Conservation (phyloP, 2,113 vertebrate species). For the Polypterus senegalus region DNA sequence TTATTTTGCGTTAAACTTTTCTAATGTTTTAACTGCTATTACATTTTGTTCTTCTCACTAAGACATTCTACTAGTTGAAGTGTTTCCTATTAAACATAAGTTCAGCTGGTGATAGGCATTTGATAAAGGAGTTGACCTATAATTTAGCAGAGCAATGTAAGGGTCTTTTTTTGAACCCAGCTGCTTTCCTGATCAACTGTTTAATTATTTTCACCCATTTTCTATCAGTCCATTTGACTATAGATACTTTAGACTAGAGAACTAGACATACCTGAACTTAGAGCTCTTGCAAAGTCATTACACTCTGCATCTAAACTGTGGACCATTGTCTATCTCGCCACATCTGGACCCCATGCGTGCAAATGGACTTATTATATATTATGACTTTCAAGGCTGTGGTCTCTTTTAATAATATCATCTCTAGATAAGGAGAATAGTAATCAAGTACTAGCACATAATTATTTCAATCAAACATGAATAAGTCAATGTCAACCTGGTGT, state of each 20-base stretch:
- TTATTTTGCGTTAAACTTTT: neutral
- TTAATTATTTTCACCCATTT: constrained; percentile 3
- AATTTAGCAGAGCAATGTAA: neutral
- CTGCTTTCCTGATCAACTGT: constrained; percentile 3
- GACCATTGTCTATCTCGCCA: neutral
- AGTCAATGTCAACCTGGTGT: neutral
- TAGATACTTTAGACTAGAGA: constrained; percentile 1
- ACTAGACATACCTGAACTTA: constrained; percentile 5
- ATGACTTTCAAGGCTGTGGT: neutral
- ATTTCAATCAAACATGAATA: neutral
- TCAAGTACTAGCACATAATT: neutral
- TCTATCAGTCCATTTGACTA: constrained; percentile 4
- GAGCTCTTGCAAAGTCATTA: constrained; percentile 1
- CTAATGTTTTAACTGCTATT: neutral
- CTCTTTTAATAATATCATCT: neutral
- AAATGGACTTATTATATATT: constrained; percentile 5
- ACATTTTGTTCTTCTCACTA: neutral
- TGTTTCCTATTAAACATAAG: neutral
- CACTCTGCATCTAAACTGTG: constrained; percentile 4
- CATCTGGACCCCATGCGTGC: constrained; percentile 1
- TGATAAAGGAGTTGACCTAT: no score
- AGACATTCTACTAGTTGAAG: neutral
- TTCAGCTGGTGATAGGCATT: constrained; percentile 3
- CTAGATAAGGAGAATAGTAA: neutral
- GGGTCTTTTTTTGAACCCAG: no score